Conservation (phyloP, 2,888 invertebrate genomes). For the Acanthosepion pharaonis region DNA sequence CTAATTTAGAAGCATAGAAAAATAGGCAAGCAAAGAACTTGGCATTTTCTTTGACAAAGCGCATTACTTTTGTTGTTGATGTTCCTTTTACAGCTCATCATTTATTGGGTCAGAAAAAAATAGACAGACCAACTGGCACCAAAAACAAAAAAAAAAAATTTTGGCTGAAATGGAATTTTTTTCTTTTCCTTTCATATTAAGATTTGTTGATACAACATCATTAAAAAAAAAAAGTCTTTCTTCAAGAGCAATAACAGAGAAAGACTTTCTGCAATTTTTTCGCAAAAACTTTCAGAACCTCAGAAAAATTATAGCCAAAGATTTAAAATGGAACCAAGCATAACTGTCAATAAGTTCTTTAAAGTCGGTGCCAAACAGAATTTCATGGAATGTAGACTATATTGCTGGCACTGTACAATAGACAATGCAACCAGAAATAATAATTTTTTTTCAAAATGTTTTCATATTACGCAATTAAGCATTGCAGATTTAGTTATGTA, state of each 20-base stretch:
- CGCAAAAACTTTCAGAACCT: background rate
- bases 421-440: too few relatives aligned
- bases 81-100: background rate
- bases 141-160: background rate
- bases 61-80: background rate
- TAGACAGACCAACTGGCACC: background rate
- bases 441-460: too few relatives aligned
- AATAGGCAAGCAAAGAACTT: background rate
- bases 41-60: background rate
- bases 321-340: too few relatives aligned
- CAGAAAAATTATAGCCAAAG: too few relatives aligned
- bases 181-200: background rate
- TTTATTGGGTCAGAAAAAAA: background rate
- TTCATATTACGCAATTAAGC: too few relatives aligned
- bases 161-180: background rate
- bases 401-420: too few relatives aligned
- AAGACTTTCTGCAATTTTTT: background rate
- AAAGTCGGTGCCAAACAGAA: too few relatives aligned
- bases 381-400: too few relatives aligned
- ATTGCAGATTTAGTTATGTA: too few relatives aligned
- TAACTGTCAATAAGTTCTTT: too few relatives aligned
- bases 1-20: background rate
- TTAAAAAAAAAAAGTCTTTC: background rate
- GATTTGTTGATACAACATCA: background rate
- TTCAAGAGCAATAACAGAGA: background rate